phyloP scores from a whole-genome alignment of 1,140 invertebrate genomes.

The Sinonovacula constricta region DNA sequence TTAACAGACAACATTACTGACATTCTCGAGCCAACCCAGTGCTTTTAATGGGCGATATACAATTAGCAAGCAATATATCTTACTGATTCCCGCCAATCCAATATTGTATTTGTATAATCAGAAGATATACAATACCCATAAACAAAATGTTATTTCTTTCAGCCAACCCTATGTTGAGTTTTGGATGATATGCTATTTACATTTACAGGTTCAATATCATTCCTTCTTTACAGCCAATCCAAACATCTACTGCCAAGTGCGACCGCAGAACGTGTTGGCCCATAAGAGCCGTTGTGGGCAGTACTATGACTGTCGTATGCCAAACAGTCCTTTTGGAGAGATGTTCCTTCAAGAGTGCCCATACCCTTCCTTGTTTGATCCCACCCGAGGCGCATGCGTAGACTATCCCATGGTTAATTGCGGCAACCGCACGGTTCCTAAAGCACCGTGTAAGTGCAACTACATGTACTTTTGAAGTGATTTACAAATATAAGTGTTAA shows the following conservation, averaged over 20 bases:
- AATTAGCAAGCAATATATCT: too few species aligned
- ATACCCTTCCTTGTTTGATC: conserved; percentile 64
- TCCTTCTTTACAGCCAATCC: conserved; percentile 55
- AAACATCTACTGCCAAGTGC: conserved; percentile 55
- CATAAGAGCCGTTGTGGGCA: conserved; percentile 59
- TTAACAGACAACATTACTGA: too few species aligned
- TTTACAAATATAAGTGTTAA: too few species aligned
- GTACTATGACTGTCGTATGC: conserved; percentile 63
- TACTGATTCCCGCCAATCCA: too few species aligned
- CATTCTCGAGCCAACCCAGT: too few species aligned
- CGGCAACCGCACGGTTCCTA: conserved; percentile 53
- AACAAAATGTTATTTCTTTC: too few species aligned
- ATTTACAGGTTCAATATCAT: neutral
- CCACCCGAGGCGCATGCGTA: conserved; percentile 44
- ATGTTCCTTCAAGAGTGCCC: conserved; percentile 61
- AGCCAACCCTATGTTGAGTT: too few species aligned
- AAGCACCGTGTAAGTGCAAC: conserved; percentile 69
- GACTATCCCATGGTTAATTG: conserved; percentile 59
- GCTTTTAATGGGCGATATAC: too few species aligned
- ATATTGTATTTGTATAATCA: too few species aligned
- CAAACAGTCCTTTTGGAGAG: conserved; percentile 42
- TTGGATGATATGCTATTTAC: too few species aligned
- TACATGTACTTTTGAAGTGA: too few species aligned
- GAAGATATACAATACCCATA: too few species aligned
- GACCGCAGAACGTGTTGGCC: conserved; percentile 46